Percentiles rank a stretch among this genome's conserved stretches.
Evolutionary conservation across 2,888 invertebrate species (phyloP).

Genomic region (Melitaea athalia): DNA sequence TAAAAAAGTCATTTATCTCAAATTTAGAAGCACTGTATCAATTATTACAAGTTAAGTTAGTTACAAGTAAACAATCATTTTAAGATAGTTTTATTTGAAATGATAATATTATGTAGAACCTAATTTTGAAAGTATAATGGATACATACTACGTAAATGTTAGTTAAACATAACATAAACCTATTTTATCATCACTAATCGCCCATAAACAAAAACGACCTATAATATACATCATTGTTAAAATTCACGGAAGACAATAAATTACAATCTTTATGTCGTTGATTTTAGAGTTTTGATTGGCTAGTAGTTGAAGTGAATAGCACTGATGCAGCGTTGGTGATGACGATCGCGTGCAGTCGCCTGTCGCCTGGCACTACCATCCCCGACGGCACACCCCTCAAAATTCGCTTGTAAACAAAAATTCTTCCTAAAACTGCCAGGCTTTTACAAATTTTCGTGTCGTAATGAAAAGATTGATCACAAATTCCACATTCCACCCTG

Average conservation of each 20-base stretch:
- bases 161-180: neutral
- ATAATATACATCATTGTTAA: conserved; percentile 6
- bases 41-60: too few species aligned
- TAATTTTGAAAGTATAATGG: too few species aligned
- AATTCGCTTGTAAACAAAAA: conserved; percentile 69
- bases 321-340: conserved; percentile 62
- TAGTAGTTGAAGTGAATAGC: conserved; percentile 50
- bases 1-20: too few species aligned
- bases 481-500: conserved; percentile 45
- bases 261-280: conserved; percentile 53
- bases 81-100: too few species aligned
- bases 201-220: conserved; percentile 19
- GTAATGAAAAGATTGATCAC: conserved; percentile 37
- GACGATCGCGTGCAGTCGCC: conserved; percentile 70
- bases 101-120: too few species aligned
- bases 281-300: conserved; percentile 57
- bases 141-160: neutral
- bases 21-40: too few species aligned
- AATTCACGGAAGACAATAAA: conserved; percentile 48
- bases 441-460: conserved; percentile 2
- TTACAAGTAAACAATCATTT: too few species aligned
- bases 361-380: conserved; percentile 81
- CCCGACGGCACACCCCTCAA: conserved; percentile 68
- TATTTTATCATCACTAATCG: conserved; percentile 28
- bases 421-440: conserved; percentile 39